phyloP scores from a whole-genome alignment of 35 echinoderm and acorn worm genomes.

The Acanthaster planci region DNA sequence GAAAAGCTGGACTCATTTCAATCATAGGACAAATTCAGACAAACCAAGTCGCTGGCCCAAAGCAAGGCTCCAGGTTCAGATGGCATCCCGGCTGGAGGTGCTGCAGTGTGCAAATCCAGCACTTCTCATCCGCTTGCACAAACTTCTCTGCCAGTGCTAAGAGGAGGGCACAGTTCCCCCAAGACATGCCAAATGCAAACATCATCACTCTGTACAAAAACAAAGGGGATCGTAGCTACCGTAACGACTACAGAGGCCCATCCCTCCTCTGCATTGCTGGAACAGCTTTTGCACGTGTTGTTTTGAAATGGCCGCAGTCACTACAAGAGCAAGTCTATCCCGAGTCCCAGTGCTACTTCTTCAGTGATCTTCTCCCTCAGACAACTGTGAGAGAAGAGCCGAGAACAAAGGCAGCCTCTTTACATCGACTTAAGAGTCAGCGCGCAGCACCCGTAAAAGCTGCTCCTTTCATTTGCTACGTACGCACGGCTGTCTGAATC shows the following conservation, averaged over 20 bases:
- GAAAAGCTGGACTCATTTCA: too few relatives aligned
- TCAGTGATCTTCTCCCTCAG: conserved; percentile 63
- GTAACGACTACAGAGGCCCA: too few relatives aligned
- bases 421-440: conserved; percentile 68
- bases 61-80: conserved; percentile 53
- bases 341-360: too few relatives aligned
- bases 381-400: conserved; percentile 57
- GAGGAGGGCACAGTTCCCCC: too few relatives aligned
- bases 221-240: too few relatives aligned
- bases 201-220: too few relatives aligned
- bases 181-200: conserved; percentile 46
- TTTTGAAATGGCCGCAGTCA: conserved; percentile 4
- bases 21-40: conserved; percentile 50
- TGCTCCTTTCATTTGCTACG: too few relatives aligned
- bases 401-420: conserved; percentile 35
- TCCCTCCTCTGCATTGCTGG: too few relatives aligned
- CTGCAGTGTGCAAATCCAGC: conserved; percentile 39
- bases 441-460: too few relatives aligned
- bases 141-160: conserved; percentile 32
- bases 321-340: too few relatives aligned
- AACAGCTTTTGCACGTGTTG: too few relatives aligned
- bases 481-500: too few relatives aligned
- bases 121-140: neutral
- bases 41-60: conserved; percentile 6
- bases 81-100: conserved; percentile 32